Evolutionary conservation across 2,888 invertebrate species (phyloP).

Genomic region (Cataglyphis livida): DNA sequence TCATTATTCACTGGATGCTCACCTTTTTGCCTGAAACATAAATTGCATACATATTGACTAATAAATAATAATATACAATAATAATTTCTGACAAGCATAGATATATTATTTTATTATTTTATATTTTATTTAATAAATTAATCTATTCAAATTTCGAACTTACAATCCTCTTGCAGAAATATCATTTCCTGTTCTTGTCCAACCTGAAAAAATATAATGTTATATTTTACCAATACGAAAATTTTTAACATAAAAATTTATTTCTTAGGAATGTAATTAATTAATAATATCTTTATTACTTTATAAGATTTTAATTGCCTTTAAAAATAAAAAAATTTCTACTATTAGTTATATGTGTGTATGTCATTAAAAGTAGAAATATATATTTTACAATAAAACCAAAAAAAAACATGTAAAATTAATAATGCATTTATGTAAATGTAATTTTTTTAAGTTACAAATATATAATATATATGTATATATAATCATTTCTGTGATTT

Average conservation of each 20-base stretch:
- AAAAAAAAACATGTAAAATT: neutral
- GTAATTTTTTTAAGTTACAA: neutral
- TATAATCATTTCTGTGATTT: too few species aligned
- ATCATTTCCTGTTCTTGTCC: conserved; percentile 53
- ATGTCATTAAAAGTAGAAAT: neutral
- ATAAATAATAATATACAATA: neutral
- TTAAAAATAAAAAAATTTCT: neutral
- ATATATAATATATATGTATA: too few species aligned
- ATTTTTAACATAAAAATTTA: neutral
- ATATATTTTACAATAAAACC: neutral
- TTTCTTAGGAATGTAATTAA: neutral
- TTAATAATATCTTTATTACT: conserved; percentile 3
- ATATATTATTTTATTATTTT: neutral
- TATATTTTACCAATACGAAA: conserved; percentile 1
- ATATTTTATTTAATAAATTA: conserved; percentile 17
- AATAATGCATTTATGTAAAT: neutral
- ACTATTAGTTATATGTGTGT: neutral
- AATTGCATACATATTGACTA: conserved; percentile 28
- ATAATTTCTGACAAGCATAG: neutral
- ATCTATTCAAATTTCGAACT: conserved; percentile 36
- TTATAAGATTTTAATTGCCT: neutral
- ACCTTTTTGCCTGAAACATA: conserved; percentile 65
- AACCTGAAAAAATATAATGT: conserved; percentile 44
- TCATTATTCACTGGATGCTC: conserved; percentile 46
- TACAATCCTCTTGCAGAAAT: conserved; percentile 57